Percentiles rank a stretch among this genome's conserved stretches.
Evolutionary conservation across 2,113 vertebrate species (phyloP).

Genomic region (Lasiurus borealis): DNA sequence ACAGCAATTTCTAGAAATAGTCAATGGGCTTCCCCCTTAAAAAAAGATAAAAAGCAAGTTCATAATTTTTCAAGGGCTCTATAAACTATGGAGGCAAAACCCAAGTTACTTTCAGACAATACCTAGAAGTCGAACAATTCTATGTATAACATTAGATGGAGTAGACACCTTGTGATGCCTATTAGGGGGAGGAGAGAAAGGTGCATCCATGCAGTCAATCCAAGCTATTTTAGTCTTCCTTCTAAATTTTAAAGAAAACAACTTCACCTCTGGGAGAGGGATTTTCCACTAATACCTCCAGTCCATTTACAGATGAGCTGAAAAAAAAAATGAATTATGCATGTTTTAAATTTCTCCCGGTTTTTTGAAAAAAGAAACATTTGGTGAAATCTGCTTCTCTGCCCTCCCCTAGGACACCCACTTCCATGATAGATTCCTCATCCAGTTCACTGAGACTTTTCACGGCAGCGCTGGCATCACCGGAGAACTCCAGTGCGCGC

Average conservation of each 20-base stretch:
- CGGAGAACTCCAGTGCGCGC: background rate
- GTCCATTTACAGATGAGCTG: background rate
- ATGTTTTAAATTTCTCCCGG: background rate
- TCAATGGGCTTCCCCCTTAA: background rate
- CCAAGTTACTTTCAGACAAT: background rate
- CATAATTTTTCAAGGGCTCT: background rate
- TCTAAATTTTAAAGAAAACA: constrained; percentile 5
- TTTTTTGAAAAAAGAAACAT: background rate
- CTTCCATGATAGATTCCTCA: background rate
- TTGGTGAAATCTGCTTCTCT: background rate
- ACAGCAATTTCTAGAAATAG: constrained; percentile 7
- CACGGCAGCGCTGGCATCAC: background rate
- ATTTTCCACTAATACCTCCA: background rate
- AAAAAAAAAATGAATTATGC: background rate
- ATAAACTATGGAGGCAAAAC: background rate
- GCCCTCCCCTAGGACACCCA: background rate
- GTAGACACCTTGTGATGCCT: background rate
- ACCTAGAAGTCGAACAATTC: background rate
- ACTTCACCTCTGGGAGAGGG: background rate
- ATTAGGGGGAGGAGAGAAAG: background rate
- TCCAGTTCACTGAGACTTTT: background rate
- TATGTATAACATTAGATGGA: background rate
- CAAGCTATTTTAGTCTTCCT: background rate
- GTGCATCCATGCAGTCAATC: background rate
- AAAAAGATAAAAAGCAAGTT: background rate